Base-by-base conservation (phyloP, 2,888 invertebrate genomes). In the Oxyteleia sp. region DNA sequence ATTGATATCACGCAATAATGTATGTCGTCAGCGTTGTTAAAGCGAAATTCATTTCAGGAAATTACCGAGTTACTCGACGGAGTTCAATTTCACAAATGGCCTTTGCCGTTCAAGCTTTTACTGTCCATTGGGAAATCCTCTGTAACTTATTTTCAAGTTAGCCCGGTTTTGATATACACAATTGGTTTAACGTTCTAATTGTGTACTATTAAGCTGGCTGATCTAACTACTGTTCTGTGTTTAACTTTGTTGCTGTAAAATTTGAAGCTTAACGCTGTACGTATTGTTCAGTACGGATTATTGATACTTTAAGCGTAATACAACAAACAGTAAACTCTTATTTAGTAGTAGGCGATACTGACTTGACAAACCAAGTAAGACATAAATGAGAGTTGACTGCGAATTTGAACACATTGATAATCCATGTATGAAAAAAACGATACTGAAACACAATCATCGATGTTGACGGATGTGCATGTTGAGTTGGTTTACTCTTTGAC, bases 401-500 rank as follows among this genome's bases (percentile, higher is more conserved):
- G 13, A 32, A 53, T 35, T 64, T 1, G 29, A 41, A 51, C 4
- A 49, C 26, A 43, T 74, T 66, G 57, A 61, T 76, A 53, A 53
- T 76, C 59, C 68, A 43, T 68, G 43, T 76, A 68, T 59, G 45
- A 66, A 53, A n/a, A n/a, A n/a, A n/a, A n/a, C n/a, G n/a, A n/a
- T n/a, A n/a, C n/a, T n/a, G n/a, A n/a, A n/a, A 63, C 63, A 74
- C 57, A 71, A 47, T 49, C 45, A 78, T 69, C 47, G 32, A 49
- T 71, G 59, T 66, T 80, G 32, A 75, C 20, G 45, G 74, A 81
- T 81, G 74, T 75, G 81, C 81, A 81, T 81, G 81, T 68, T 75
- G 23, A 72, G 47, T 76, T 76, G 49, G 15, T 76, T 59, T 66
- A 71, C 13, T 71, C 43, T 64, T 63, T 64, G 1, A 63, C 32